Conservation (phyloP, 2,797 vertebrate species). For the Notamacropus eugenii region DNA sequence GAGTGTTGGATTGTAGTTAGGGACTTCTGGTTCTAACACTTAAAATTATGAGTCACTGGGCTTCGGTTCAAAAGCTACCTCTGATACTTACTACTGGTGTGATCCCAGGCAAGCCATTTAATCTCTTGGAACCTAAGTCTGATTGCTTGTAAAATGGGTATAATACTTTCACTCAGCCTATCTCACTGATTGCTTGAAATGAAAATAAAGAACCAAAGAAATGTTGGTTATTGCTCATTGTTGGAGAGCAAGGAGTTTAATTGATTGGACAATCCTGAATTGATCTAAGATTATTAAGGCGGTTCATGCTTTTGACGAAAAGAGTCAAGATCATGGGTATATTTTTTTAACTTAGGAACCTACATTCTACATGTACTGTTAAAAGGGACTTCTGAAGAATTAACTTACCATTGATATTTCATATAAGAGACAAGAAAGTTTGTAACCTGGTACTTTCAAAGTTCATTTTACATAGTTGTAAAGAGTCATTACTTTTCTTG, state of each 20-base stretch:
- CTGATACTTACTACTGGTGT: neutral
- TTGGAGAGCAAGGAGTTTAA: too few relatives aligned
- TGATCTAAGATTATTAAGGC: neutral
- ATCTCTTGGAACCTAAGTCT: neutral
- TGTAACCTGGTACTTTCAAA: constrained; percentile 39
- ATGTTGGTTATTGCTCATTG: neutral
- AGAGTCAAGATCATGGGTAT: neutral
- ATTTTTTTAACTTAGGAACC: neutral
- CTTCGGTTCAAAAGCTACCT: neutral
- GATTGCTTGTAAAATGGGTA: neutral
- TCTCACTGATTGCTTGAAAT: neutral
- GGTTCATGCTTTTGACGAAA: too few relatives aligned
- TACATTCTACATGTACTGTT: neutral
- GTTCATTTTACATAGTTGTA: fast-evolving
- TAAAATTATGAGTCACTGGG: too few relatives aligned
- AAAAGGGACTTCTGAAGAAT: neutral
- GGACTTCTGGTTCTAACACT: too few relatives aligned
- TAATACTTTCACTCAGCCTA: neutral
- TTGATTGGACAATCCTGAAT: neutral
- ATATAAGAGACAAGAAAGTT: constrained; percentile 2
- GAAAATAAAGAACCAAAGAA: neutral
- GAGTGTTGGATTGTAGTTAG: neutral
- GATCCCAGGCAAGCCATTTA: neutral
- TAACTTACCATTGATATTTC: constrained; percentile 40
- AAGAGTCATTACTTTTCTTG: neutral